These are phyloP conservation scores for Periophthalmodon schlosseri DNA, from an alignment of 2,113 vertebrate genomes.

Conservation along the genomic window DNA sequence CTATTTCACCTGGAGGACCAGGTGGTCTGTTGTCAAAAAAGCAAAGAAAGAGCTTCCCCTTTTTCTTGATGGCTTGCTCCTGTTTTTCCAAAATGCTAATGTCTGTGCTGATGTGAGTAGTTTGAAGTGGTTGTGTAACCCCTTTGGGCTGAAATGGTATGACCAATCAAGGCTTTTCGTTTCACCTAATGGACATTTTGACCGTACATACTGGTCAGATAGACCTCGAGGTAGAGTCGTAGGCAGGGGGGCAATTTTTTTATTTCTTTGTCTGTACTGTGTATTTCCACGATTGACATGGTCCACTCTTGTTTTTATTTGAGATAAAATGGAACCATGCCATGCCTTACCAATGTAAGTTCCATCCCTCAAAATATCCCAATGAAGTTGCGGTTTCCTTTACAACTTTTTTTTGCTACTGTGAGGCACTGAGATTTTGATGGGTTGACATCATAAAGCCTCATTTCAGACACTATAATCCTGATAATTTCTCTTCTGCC, in stretches of 20 bases:
- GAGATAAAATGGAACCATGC: slow-evolving; percentile 2
- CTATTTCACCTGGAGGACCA: neutral
- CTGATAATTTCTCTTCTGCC: neutral
- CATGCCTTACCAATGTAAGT: neutral
- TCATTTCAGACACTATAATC: neutral
- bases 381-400: slow-evolving; percentile 4
- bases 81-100: neutral
- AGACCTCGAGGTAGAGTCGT: neutral
- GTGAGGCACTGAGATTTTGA: neutral
- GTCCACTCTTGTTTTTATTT: slow-evolving; percentile 1
- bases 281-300: slow-evolving; percentile 2
- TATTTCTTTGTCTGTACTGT: neutral
- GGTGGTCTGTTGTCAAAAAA: neutral
- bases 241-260: neutral
- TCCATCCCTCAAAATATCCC: neutral
- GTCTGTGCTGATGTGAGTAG: slow-evolving; percentile 10
- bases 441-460: neutral
- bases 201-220: neutral
- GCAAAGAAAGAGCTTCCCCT: neutral
- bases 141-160: slow-evolving; percentile 10
- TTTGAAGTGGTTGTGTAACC: slow-evolving; percentile 1
- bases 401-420: neutral
- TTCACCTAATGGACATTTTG: neutral
- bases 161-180: neutral
- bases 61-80: slow-evolving; percentile 5